Percentiles rank a stretch among this genome's conserved stretches.
Evolutionary conservation across 2,888 invertebrate genomes (phyloP).

Genomic region (Chrysolina americana): DNA sequence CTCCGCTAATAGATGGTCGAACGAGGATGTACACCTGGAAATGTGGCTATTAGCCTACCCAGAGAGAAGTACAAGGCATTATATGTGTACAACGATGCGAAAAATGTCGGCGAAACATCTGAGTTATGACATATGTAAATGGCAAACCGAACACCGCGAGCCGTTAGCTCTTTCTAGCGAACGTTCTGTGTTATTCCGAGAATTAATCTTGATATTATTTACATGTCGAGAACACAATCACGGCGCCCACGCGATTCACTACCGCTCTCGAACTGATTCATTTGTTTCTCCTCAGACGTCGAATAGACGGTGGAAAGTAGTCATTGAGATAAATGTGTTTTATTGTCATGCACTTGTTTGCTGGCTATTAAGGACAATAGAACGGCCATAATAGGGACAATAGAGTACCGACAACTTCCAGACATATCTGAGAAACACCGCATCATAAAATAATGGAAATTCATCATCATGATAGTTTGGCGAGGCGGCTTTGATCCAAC

Average conservation of each 20-base stretch:
- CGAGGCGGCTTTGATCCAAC: no score
- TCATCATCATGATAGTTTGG: no score
- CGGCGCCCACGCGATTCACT: slow-evolving; percentile 45
- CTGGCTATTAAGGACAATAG: not conserved
- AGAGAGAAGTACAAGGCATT: slow-evolving; percentile 20
- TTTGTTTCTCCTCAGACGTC: slow-evolving; percentile 24
- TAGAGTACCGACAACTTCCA: not conserved
- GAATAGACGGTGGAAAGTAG: slow-evolving; percentile 7
- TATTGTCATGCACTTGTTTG: slow-evolving; percentile 20
- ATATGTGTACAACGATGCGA: slow-evolving; percentile 11
- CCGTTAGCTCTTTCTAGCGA: slow-evolving; percentile 23
- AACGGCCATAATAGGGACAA: not conserved
- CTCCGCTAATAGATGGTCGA: not conserved
- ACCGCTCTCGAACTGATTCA: slow-evolving; percentile 38
- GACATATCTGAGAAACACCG: not conserved
- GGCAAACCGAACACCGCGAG: slow-evolving; percentile 30
- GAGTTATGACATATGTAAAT: slow-evolving; percentile 40
- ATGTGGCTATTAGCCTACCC: slow-evolving; percentile 2
- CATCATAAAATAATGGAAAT: not conserved
- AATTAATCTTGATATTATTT: slow-evolving; percentile 51
- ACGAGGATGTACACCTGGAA: slow-evolving; percentile 23
- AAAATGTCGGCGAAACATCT: slow-evolving; percentile 24
- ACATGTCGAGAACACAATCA: slow-evolving; percentile 42
- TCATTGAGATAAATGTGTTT: slow-evolving; percentile 19
- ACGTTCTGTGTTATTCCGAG: slow-evolving; percentile 32